A percentile compares a stretch with the other conserved stretches of the same genome.
phyloP scores from a whole-genome alignment of 1,140 invertebrate genomes.

The Macrobrachium rosenbergii region DNA sequence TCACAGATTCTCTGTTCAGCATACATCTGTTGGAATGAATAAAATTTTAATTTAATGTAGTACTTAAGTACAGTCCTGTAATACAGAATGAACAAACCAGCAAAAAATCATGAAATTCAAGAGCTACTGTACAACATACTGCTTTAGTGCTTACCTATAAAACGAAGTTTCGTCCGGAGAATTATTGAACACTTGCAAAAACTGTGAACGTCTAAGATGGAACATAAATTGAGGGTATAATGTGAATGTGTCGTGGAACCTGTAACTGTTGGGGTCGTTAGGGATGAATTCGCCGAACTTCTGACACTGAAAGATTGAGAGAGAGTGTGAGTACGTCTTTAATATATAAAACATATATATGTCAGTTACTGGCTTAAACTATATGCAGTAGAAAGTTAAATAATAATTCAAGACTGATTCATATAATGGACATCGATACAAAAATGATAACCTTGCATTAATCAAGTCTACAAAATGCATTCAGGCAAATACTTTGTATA shows the following conservation, averaged over 20 bases:
- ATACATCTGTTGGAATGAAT: conserved; percentile 82
- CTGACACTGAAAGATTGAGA: conserved; percentile 84
- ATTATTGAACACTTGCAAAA: conserved; percentile 99
- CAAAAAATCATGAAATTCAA: neutral
- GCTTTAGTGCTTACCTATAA: conserved; percentile 80
- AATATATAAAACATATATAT: neutral
- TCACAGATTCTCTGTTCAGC: conserved; percentile 96
- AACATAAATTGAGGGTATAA: conserved; percentile 99
- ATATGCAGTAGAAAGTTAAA: neutral
- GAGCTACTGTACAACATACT: conserved; percentile 17
- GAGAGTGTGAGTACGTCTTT: conserved; percentile 2
- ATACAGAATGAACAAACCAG: too few relatives aligned
- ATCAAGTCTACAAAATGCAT: too few relatives aligned
- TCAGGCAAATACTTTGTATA: too few relatives aligned
- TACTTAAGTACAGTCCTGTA: too few relatives aligned
- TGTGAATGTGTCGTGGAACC: conserved; percentile 95
- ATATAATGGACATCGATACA: neutral
- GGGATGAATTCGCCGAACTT: conserved; percentile 99
- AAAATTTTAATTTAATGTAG: too few relatives aligned
- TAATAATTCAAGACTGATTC: neutral
- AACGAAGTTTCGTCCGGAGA: conserved; percentile 99
- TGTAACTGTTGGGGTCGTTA: conserved; percentile 97
- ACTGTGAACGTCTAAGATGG: conserved; percentile 97
- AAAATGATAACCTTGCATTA: too few relatives aligned
- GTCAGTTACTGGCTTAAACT: neutral